Conservation (phyloP, 1,140 invertebrate genomes). For the Coenobita brevimanus region DNA sequence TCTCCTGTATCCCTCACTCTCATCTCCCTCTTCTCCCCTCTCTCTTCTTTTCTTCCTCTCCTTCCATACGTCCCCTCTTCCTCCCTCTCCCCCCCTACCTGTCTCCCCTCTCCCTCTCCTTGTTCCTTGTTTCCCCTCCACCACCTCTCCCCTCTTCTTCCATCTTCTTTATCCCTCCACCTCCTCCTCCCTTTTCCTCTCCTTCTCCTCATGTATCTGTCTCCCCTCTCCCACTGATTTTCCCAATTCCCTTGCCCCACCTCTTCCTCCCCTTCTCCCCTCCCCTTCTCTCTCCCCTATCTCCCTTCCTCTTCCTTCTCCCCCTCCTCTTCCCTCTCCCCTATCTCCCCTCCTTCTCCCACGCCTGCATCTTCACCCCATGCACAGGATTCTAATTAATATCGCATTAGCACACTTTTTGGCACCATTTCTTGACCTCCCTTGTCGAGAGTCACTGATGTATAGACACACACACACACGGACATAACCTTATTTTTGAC, state of each 20-base stretch:
- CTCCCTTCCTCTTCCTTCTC: neutral
- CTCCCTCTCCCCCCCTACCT: too few relatives aligned
- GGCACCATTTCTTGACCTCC: neutral
- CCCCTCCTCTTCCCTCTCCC: neutral
- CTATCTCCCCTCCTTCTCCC: neutral
- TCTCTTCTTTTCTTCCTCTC: too few relatives aligned
- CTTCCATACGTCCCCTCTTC: too few relatives aligned
- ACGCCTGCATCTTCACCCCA: neutral
- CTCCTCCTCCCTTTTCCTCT: too few relatives aligned
- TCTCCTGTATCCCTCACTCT: too few relatives aligned
- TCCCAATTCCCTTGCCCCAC: neutral
- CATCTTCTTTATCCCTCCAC: too few relatives aligned
- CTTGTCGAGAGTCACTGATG: neutral
- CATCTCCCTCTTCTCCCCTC: too few relatives aligned
- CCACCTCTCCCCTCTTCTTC: too few relatives aligned
- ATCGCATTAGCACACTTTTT: neutral
- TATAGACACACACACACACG: neutral
- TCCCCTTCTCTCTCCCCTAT: neutral
- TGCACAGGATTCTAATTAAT: conserved; percentile 31
- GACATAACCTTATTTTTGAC: neutral
- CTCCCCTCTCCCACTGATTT: neutral
- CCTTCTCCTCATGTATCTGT: too few relatives aligned
- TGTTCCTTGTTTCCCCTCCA: too few relatives aligned
- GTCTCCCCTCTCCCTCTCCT: too few relatives aligned
- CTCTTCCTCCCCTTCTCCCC: neutral